A percentile compares a stretch with the other conserved stretches of the same genome.
Conservation (phyloP, 2,888 invertebrate species). For the Phania funesta region DNA sequence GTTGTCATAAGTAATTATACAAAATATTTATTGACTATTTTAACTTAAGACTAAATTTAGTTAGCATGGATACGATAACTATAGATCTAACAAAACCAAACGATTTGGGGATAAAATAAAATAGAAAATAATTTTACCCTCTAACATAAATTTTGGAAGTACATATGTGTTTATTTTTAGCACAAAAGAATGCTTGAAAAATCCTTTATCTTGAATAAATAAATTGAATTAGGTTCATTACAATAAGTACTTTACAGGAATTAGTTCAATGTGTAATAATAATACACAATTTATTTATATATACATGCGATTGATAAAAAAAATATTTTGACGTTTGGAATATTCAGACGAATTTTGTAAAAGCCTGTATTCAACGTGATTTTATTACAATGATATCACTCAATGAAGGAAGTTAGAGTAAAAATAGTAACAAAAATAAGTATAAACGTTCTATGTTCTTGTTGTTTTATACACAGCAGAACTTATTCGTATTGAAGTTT, state of each 20-base stretch:
- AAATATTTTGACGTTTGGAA: not conserved
- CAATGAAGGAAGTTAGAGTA: not conserved
- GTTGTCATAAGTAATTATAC: constrained; percentile 47
- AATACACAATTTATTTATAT: not conserved
- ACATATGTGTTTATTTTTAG: not conserved
- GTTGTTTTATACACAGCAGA: not conserved
- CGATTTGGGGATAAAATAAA: constrained; percentile 39
- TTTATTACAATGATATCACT: not conserved
- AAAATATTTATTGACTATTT: constrained; percentile 61
- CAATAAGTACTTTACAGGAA: constrained; percentile 35
- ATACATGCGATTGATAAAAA: not conserved
- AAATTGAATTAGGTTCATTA: not conserved
- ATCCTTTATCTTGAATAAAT: not conserved
- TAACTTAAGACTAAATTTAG: constrained; percentile 55
- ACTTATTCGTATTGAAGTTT: not conserved
- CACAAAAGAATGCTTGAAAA: not conserved
- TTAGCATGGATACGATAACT: constrained; percentile 28
- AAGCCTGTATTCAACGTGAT: not conserved
- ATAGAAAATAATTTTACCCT: constrained; percentile 33
- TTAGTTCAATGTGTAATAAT: not conserved
- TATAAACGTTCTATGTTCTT: constrained; percentile 4
- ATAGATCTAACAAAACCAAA: constrained; percentile 21
- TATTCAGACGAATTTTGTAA: not conserved
- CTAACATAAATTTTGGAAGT: constrained; percentile 57
- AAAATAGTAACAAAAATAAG: constrained; percentile 14